Evolutionary conservation across 2,888 invertebrate species (phyloP).

Genomic region (Syritta pipiens): DNA sequence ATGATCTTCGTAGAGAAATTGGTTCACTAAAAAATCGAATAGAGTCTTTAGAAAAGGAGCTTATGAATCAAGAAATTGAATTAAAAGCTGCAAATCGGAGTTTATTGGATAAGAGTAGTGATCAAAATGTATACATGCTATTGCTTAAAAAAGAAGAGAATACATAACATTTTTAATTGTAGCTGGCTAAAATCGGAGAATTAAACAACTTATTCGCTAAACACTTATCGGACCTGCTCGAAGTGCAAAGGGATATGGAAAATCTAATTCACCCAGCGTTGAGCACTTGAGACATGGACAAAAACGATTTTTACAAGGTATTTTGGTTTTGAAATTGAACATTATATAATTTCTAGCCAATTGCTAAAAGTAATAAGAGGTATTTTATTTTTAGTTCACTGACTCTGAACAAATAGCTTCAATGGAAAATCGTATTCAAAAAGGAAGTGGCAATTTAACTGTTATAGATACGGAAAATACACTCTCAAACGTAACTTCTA

Average conservation of each 20-base stretch:
- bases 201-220: conserved; percentile 77
- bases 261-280: conserved; percentile 78
- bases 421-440: conserved; percentile 67
- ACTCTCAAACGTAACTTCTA: conserved; percentile 79
- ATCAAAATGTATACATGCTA: conserved; percentile 84
- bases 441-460: conserved; percentile 70
- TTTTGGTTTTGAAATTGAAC: background rate
- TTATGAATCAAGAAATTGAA: conserved; percentile 91
- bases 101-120: conserved; percentile 81
- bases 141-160: background rate
- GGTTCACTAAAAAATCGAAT: conserved; percentile 88
- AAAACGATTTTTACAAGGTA: conserved; percentile 75
- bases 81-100: conserved; percentile 81
- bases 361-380: background rate
- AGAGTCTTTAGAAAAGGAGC: conserved; percentile 89
- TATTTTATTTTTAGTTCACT: conserved; percentile 72
- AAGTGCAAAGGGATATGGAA: conserved; percentile 79
- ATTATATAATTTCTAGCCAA: too few relatives aligned
- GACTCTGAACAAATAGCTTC: conserved; percentile 75
- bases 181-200: conserved; percentile 78
- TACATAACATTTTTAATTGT: background rate
- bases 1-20: conserved; percentile 87
- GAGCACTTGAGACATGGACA: conserved; percentile 79
- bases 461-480: conserved; percentile 76
- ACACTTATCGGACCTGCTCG: conserved; percentile 76